phyloP scores from a whole-genome alignment of 2,797 vertebrate species.

The Dendrocincla tyrannina region DNA sequence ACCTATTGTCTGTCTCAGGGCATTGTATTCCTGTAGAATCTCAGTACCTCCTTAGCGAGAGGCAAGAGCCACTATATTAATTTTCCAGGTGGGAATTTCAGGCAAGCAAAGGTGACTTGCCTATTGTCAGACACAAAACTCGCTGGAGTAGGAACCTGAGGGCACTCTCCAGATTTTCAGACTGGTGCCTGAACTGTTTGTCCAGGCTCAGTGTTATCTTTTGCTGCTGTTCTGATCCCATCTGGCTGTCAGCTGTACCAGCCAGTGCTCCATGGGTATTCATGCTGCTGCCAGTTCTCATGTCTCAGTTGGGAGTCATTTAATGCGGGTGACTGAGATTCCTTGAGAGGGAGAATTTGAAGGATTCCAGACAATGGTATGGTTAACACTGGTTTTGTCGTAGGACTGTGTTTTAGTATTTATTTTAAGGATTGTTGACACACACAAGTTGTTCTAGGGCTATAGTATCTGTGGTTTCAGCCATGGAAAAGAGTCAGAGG shows the following conservation, averaged over 20 bases:
- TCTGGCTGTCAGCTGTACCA: slow-evolving; percentile 56
- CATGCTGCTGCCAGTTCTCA: slow-evolving; percentile 41
- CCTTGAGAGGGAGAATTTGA: slow-evolving; percentile 37
- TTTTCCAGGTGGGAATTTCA: neutral
- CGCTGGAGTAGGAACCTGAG: neutral
- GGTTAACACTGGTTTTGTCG: neutral
- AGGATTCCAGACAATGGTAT: slow-evolving; percentile 47
- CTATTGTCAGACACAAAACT: neutral
- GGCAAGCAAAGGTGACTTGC: neutral
- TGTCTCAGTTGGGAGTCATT: slow-evolving; percentile 40
- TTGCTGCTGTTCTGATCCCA: slow-evolving; percentile 12
- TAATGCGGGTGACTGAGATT: slow-evolving; percentile 25
- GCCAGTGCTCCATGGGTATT: slow-evolving; percentile 30
- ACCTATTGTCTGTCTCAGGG: neutral
- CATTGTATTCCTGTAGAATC: neutral
- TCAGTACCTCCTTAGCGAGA: neutral
- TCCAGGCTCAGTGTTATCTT: neutral
- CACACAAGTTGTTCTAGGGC: neutral
- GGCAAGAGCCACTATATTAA: accelerated
- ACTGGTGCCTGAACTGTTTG: neutral
- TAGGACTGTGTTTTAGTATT: neutral
- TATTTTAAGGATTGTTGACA: slow-evolving; percentile 24
- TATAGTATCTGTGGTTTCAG: neutral
- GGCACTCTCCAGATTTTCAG: neutral
- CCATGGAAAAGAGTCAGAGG: neutral